Evolutionary conservation across 2,888 invertebrate species (phyloP).

Genomic region (Fragum fragum): DNA sequence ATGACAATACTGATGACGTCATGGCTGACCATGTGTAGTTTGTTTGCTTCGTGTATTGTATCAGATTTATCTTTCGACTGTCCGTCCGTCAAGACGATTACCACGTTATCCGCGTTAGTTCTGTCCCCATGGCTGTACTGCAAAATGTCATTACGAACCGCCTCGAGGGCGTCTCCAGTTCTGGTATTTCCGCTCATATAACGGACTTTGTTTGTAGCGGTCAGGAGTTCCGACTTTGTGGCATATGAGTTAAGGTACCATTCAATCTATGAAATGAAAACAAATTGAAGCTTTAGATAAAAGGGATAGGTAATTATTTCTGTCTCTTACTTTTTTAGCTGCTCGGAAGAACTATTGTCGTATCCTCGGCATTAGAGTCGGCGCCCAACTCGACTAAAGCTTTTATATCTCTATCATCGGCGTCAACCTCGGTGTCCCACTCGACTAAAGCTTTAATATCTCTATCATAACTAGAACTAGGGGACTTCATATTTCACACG

Average conservation of each 20-base stretch:
- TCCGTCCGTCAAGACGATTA: conserved; percentile 62
- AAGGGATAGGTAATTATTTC: no score
- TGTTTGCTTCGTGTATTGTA: conserved; percentile 47
- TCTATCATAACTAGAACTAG: no score
- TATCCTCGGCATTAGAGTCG: no score
- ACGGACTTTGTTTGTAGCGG: conserved; percentile 20
- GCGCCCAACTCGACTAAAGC: no score
- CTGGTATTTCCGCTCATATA: conserved; percentile 48
- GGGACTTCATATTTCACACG: no score
- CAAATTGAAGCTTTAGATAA: no score
- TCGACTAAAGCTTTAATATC: no score
- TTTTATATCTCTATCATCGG: no score
- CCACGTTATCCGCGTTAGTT: conserved; percentile 54
- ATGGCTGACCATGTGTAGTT: conserved; percentile 43
- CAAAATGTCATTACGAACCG: conserved; percentile 38
- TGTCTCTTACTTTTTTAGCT: no score
- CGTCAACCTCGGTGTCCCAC: no score
- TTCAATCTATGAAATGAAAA: conserved; percentile 24
- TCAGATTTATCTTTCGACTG: conserved; percentile 43
- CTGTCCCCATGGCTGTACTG: conserved; percentile 41
- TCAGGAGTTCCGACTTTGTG: conserved; percentile 19
- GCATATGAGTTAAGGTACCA: conserved; percentile 45
- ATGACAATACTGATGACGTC: conserved; percentile 61
- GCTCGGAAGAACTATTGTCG: no score
- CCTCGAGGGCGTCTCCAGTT: conserved; percentile 48